Conservation (phyloP, 1,140 invertebrate genomes). For the Drosophila santomea region DNA sequence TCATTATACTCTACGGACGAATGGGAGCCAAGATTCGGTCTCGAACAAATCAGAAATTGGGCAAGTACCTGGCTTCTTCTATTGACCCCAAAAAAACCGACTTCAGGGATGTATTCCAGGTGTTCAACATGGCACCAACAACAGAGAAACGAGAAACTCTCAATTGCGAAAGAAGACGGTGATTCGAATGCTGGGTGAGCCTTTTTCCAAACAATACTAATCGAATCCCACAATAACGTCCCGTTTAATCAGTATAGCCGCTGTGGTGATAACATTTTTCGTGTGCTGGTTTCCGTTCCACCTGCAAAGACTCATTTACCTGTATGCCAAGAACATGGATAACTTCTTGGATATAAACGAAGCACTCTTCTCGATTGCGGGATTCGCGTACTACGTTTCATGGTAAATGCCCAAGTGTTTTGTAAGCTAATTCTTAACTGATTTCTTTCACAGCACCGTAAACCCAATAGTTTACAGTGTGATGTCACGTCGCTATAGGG, state of each 20-base stretch:
- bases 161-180: slow-evolving; percentile 90
- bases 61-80: slow-evolving; percentile 39
- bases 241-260: slow-evolving; percentile 88
- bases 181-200: slow-evolving; percentile 92
- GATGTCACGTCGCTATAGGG: slow-evolving; percentile 93
- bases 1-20: slow-evolving; percentile 90
- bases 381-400: slow-evolving; percentile 94
- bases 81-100: not conserved
- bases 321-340: slow-evolving; percentile 88
- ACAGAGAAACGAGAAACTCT: slow-evolving; percentile 88
- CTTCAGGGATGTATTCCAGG: slow-evolving; percentile 43
- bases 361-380: slow-evolving; percentile 91
- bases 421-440: not conserved
- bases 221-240: not conserved
- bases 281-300: slow-evolving; percentile 99
- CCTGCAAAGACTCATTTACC: slow-evolving; percentile 92
- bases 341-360: slow-evolving; percentile 90
- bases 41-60: slow-evolving; percentile 86
- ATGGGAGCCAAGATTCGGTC: slow-evolving; percentile 90
- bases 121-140: slow-evolving; percentile 87
- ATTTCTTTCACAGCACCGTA: slow-evolving; percentile 87
- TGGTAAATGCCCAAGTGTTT: slow-evolving; percentile 82
- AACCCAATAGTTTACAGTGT: slow-evolving; percentile 97
- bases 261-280: slow-evolving; percentile 98
- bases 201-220: not conserved